These are phyloP conservation scores for Julus scanicus DNA, from an alignment of 2,888 invertebrate genomes.

Conservation along the genomic window DNA sequence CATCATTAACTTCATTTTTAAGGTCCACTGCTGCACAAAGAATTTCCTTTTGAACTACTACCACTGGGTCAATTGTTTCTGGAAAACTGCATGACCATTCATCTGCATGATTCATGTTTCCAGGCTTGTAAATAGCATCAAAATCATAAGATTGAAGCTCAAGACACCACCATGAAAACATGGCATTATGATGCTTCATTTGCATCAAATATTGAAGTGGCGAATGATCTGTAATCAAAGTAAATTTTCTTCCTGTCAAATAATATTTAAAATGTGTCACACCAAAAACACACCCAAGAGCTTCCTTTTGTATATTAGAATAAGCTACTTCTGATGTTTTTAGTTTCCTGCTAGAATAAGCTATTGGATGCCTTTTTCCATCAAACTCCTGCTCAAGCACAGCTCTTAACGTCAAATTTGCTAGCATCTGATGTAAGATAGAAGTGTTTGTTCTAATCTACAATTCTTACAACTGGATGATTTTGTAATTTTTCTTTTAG, in stretches of 20 bases:
- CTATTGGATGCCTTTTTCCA: conserved; percentile 59
- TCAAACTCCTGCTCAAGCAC: conserved; percentile 21
- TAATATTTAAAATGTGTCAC: conserved; percentile 48
- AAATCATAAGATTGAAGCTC: conserved; percentile 13
- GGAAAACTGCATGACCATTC: neutral
- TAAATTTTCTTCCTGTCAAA: neutral
- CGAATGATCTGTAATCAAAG: neutral
- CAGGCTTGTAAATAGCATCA: neutral
- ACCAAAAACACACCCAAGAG: conserved; percentile 21
- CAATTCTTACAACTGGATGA: conserved; percentile 32
- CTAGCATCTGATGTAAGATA: conserved; percentile 46
- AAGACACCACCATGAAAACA: neutral
- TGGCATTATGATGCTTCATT: neutral
- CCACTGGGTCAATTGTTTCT: conserved; percentile 13
- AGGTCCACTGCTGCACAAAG: too few species aligned
- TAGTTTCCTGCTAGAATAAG: conserved; percentile 63
- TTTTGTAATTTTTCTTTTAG: neutral
- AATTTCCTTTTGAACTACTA: too few species aligned
- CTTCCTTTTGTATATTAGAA: conserved; percentile 9
- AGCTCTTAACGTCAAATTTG: neutral
- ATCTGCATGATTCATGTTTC: neutral
- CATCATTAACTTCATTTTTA: too few species aligned
- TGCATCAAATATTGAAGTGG: neutral
- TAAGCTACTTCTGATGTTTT: conserved; percentile 60
- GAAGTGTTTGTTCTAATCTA: conserved; percentile 1